Base-by-base conservation (phyloP, 2,888 invertebrate species). In the Operophtera brumata region DNA sequence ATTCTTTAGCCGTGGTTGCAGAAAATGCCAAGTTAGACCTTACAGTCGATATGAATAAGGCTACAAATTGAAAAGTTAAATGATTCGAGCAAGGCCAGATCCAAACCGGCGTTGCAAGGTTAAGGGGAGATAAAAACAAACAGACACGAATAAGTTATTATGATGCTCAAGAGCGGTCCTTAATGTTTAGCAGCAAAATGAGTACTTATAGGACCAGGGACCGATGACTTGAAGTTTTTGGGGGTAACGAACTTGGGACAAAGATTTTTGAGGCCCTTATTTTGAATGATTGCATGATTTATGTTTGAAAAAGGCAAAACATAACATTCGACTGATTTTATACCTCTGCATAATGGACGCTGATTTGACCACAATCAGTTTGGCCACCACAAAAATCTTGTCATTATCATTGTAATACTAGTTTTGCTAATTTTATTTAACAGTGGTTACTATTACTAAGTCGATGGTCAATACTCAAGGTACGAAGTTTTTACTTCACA, bases 81-180 rank as follows among this genome's bases (percentile, higher is more conserved):
- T 64, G 68, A 71, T 64, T 69, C n/a, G 64, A 63, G 65, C 80
- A 78, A 83, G 82, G 81, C 75, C 80, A 67, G 64, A 64, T 64
- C 61, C 66, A 63, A 77, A 76, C 74, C 76, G 71, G 68, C 70
- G 65, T 58, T 56, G 66, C 83, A 84, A 84, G 83, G 83, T 82
- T 82, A 82, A 77, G 79, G 82, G 70, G 64, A 77, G 73, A 80
- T 77, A 79, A 81, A 80, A 78, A 77, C 73, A 75, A 72, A 73
- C 71, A 73, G 70, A 69, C 67, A 64, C 61, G 66, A 71, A 62
- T 68, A 40, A 70, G 58, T 69, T 67, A 71, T 67, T 64, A 65
- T 67, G 58, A 60, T 59, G 61, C 64, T 60, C 64, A 49, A 46
- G 62, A 59, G 60, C 55, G 43, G 50, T 49, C 57, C 52, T 66